phyloP scores from a whole-genome alignment of 2,888 invertebrate genomes.

The Hirtodrosophila duncani region DNA sequence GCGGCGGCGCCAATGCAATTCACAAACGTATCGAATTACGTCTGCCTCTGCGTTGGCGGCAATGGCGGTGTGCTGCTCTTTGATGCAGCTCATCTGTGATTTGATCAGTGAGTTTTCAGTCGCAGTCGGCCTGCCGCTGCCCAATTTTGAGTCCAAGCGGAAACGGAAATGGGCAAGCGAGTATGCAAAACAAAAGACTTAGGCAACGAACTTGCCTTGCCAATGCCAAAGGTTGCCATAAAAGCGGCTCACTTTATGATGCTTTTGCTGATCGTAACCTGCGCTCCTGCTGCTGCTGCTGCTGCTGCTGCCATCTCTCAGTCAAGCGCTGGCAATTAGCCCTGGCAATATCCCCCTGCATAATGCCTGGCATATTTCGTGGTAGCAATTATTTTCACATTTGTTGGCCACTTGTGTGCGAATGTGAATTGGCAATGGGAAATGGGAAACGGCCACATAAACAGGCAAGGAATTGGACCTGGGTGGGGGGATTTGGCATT shows the following conservation, averaged over 20 bases:
- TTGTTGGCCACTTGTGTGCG: conserved; percentile 73
- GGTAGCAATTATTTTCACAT: conserved; percentile 78
- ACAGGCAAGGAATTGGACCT: not conserved
- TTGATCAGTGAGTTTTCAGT: conserved; percentile 5
- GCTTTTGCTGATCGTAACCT: too few species aligned
- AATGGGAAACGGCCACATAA: not conserved
- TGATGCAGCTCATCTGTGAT: conserved; percentile 42
- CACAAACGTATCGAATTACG: conserved; percentile 61
- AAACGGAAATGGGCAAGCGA: conserved; percentile 55
- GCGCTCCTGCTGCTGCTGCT: conserved; percentile 3
- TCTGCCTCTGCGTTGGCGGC: conserved; percentile 34
- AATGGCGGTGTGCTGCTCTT: conserved; percentile 31
- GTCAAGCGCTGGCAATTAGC: conserved; percentile 58
- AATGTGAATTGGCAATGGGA: conserved; percentile 40
- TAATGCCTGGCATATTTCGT: conserved; percentile 44
- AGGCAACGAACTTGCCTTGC: too few species aligned
- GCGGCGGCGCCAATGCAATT: conserved; percentile 56
- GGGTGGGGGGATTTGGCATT: not conserved
- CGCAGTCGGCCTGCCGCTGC: conserved; percentile 11
- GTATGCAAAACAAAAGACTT: conserved; percentile 32
- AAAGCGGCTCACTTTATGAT: conserved; percentile 48
- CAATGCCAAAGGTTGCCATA: conserved; percentile 5
- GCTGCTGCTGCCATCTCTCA: conserved; percentile 34
- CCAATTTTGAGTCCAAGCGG: conserved; percentile 40
- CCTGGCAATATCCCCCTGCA: conserved; percentile 16